phyloP scores from a whole-genome alignment of 2,888 invertebrate genomes.

The Conops quadrifasciatus region DNA sequence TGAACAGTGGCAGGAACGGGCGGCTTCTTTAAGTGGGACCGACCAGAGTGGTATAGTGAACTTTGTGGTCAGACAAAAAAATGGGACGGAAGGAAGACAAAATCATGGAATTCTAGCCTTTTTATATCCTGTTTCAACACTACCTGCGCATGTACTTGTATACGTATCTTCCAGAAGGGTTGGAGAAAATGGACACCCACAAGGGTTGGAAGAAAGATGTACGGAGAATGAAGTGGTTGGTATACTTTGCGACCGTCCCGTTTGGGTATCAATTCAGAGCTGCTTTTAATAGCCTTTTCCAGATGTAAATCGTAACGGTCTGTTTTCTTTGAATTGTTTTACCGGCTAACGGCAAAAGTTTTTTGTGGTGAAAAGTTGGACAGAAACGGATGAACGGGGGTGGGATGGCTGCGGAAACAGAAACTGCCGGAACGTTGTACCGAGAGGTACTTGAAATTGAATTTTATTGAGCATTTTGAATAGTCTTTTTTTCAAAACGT shows the following conservation, averaged over 20 bases:
- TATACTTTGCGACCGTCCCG: too few relatives aligned
- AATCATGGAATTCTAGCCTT: background rate
- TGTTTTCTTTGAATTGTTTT: constrained; percentile 13
- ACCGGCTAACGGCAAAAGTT: background rate
- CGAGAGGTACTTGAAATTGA: constrained; percentile 24
- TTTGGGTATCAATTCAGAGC: constrained; percentile 19
- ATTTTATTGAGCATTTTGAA: constrained; percentile 26
- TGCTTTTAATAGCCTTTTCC: constrained; percentile 13
- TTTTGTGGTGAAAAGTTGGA: background rate
- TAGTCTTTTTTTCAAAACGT: background rate
- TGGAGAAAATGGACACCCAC: too few relatives aligned
- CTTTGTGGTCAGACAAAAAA: background rate
- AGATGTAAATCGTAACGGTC: background rate
- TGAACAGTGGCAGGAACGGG: background rate
- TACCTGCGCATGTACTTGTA: too few relatives aligned
- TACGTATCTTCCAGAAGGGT: too few relatives aligned
- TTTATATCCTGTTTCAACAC: too few relatives aligned
- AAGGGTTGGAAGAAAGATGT: too few relatives aligned
- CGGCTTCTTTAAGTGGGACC: background rate
- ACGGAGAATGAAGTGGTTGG: too few relatives aligned
- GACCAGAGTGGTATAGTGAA: background rate
- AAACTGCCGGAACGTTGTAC: constrained; percentile 14
- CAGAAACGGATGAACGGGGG: constrained; percentile 1
- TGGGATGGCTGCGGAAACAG: constrained; percentile 15
- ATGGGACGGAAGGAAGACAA: background rate